phyloP scores from a whole-genome alignment of 1,140 invertebrate genomes.

The Oedothorax gibbosus region DNA sequence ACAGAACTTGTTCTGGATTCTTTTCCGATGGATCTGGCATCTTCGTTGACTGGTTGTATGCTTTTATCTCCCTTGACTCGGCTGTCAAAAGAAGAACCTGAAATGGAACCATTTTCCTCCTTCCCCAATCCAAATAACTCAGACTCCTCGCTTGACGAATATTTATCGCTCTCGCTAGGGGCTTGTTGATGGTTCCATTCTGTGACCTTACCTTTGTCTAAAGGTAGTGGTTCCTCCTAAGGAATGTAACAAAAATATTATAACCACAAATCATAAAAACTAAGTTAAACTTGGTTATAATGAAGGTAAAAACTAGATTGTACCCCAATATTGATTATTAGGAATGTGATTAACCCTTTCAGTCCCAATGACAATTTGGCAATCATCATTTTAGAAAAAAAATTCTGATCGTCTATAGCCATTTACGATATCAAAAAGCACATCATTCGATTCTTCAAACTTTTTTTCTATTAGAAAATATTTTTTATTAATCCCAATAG shows the following conservation, averaged over 20 bases:
- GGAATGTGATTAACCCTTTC: too few species aligned
- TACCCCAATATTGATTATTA: too few species aligned
- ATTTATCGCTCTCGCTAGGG: constrained; percentile 33
- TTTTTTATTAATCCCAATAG: too few species aligned
- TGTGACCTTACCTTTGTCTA: constrained; percentile 42
- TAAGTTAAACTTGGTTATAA: too few species aligned
- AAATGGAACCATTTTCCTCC: constrained; percentile 37
- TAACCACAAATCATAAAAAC: too few species aligned
- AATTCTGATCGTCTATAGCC: too few species aligned
- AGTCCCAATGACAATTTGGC: too few species aligned
- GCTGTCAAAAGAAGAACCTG: constrained; percentile 41
- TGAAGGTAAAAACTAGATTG: too few species aligned
- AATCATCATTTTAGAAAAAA: too few species aligned
- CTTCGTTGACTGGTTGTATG: not conserved
- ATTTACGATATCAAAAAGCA: too few species aligned
- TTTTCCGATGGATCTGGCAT: not conserved
- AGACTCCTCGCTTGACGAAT: constrained; percentile 54
- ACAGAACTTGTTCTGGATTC: constrained; percentile 15
- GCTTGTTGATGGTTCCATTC: not conserved
- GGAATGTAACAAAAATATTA: not conserved
- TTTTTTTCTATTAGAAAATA: too few species aligned
- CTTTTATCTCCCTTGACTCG: not conserved
- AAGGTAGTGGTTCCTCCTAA: constrained; percentile 40
- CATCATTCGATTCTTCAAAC: too few species aligned
- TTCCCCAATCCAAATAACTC: constrained; percentile 54